phyloP scores from a whole-genome alignment of 2,888 invertebrate species.

The Lampropteryx suffumata region DNA sequence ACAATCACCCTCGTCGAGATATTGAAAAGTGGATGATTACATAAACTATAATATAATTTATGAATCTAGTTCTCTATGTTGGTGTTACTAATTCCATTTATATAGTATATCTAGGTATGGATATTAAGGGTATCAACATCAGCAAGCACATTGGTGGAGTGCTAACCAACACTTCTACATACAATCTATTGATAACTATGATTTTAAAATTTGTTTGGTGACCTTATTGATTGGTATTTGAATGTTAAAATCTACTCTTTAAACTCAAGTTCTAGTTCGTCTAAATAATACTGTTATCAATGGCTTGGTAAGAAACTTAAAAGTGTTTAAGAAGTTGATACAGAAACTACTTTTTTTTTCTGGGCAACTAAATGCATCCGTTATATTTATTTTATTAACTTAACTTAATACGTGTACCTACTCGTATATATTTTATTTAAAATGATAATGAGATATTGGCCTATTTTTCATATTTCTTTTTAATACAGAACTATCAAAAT shows the following conservation, averaged over 20 bases:
- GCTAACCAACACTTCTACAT: slow-evolving; percentile 61
- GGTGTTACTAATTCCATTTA: slow-evolving; percentile 79
- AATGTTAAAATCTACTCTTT: slow-evolving; percentile 65
- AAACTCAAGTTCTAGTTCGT: slow-evolving; percentile 74
- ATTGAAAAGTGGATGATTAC: slow-evolving; percentile 47
- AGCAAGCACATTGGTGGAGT: slow-evolving; percentile 50
- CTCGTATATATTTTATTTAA: slow-evolving; percentile 67
- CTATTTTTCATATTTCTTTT: slow-evolving; percentile 73
- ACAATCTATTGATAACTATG: slow-evolving; percentile 71
- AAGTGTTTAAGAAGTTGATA: slow-evolving; percentile 60
- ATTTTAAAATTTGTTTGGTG: slow-evolving; percentile 57
- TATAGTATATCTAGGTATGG: slow-evolving; percentile 70
- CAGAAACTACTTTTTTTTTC: slow-evolving; percentile 59
- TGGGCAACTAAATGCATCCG: slow-evolving; percentile 79
- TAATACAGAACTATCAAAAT: slow-evolving; percentile 84
- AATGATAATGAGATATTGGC: slow-evolving; percentile 81
- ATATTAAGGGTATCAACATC: slow-evolving; percentile 58
- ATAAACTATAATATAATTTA: slow-evolving; percentile 57
- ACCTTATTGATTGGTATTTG: slow-evolving; percentile 69
- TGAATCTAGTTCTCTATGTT: slow-evolving; percentile 77
- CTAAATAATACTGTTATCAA: slow-evolving; percentile 83
- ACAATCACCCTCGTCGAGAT: slow-evolving; percentile 56
- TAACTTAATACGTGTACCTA: slow-evolving; percentile 70
- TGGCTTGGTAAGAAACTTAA: slow-evolving; percentile 81
- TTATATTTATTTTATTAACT: slow-evolving; percentile 64